These are phyloP conservation scores for Mastomys coucha DNA, from an alignment of 2,113 vertebrate species.

Conservation along the genomic window DNA sequence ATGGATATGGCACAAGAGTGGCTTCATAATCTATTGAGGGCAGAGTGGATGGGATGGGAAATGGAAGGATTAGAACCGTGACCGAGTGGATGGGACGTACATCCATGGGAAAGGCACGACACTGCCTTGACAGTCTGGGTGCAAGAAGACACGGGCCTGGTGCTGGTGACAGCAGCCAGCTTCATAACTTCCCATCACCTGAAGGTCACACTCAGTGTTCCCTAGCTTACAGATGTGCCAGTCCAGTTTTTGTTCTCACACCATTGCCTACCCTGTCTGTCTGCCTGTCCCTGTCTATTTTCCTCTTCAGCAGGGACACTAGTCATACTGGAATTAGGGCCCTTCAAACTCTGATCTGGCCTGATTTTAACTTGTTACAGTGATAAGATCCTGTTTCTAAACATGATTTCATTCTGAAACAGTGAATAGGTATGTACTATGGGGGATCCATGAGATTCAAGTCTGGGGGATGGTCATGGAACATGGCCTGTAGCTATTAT, in stretches of 20 bases:
- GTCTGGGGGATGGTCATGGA: neutral
- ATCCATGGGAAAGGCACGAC: neutral
- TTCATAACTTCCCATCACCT: neutral
- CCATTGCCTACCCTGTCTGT: neutral
- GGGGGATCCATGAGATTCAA: neutral
- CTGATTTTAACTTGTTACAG: constrained; percentile 15
- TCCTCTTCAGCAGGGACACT: neutral
- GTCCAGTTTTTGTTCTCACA: neutral
- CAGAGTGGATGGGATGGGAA: neutral
- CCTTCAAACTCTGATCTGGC: neutral
- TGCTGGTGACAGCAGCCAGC: neutral
- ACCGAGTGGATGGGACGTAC: neutral
- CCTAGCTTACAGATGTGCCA: neutral
- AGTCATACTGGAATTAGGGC: neutral
- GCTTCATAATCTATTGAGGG: neutral
- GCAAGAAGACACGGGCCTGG: neutral
- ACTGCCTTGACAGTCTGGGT: neutral
- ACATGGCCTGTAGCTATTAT: neutral
- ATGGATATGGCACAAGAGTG: neutral
- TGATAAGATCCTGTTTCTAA: neutral
- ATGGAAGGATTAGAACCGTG: neutral
- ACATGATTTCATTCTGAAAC: neutral
- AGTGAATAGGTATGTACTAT: neutral
- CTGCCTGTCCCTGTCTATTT: neutral
- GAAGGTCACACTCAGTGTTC: neutral